phyloP scores from a whole-genome alignment of 2,888 invertebrate species.

The Eilema caniola region DNA sequence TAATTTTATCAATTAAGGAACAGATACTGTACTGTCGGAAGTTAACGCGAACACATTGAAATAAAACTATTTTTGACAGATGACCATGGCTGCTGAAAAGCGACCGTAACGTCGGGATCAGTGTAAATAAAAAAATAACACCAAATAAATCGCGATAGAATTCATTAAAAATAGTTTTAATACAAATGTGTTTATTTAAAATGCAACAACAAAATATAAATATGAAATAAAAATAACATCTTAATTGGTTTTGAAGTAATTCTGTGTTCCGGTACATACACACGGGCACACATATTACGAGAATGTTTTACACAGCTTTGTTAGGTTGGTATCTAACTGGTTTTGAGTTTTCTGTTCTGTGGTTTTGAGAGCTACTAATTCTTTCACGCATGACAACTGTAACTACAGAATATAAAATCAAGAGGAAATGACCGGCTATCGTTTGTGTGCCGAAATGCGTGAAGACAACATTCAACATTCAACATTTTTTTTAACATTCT shows the following conservation, averaged over 20 bases:
- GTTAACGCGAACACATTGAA: neutral
- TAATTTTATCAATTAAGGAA: neutral
- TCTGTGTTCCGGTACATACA: neutral
- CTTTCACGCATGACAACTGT: neutral
- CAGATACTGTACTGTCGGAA: neutral
- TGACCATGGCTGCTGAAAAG: neutral
- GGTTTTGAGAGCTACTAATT: conserved; percentile 1
- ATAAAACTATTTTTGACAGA: neutral
- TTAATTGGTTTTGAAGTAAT: neutral
- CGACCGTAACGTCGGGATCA: neutral
- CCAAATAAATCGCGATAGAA: neutral
- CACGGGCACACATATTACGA: neutral
- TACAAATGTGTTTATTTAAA: neutral
- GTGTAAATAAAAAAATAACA: neutral
- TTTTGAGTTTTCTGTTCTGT: too few relatives aligned
- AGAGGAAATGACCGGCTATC: neutral
- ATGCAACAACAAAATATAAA: neutral
- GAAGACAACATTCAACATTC: neutral
- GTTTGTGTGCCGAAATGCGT: neutral
- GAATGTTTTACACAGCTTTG: conserved; percentile 4
- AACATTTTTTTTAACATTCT: too few relatives aligned
- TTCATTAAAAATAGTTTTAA: neutral
- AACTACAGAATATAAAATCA: conserved; percentile 1
- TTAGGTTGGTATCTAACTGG: conserved; percentile 2
- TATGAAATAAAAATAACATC: neutral